phyloP scores from a whole-genome alignment of 2,888 invertebrate genomes.

The Cryptus viduatorius region DNA sequence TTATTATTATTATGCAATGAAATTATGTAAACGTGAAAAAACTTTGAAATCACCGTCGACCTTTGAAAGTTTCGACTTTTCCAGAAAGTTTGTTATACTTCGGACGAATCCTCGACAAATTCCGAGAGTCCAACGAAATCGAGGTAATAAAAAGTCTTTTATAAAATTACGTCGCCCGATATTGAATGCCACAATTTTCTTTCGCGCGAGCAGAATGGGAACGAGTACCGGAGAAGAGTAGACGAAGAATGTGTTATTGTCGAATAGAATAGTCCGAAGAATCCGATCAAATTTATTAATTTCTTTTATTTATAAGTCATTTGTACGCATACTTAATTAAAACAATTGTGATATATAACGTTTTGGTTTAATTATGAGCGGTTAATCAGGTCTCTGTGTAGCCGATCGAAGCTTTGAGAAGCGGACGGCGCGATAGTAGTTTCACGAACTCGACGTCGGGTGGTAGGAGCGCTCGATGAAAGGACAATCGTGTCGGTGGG shows the following conservation, averaged over 20 bases:
- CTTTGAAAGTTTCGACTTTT: slow-evolving; percentile 11
- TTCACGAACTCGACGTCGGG: slow-evolving; percentile 19
- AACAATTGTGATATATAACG: slow-evolving; percentile 29
- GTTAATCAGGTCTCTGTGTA: neutral
- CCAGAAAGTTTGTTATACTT: slow-evolving; percentile 70
- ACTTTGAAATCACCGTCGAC: neutral
- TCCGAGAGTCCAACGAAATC: slow-evolving; percentile 71
- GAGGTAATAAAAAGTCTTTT: slow-evolving; percentile 57
- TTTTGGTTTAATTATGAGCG: neutral
- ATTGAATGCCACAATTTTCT: neutral
- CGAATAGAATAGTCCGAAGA: slow-evolving; percentile 26
- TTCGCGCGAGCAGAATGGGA: slow-evolving; percentile 11
- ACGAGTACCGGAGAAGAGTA: slow-evolving; percentile 35
- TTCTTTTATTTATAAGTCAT: slow-evolving; percentile 45
- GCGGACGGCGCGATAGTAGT: neutral
- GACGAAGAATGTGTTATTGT: neutral
- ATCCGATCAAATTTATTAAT: neutral
- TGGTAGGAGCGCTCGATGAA: slow-evolving; percentile 28
- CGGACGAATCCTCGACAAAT: slow-evolving; percentile 73
- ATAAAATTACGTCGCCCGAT: neutral
- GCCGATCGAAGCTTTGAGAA: neutral
- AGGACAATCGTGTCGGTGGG: neutral
- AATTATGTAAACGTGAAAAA: slow-evolving; percentile 25
- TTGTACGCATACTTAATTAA: slow-evolving; percentile 58
- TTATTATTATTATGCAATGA: slow-evolving; percentile 16